Evolutionary conservation across 2,113 vertebrate species (phyloP).

Genomic region (Thamnaconus septentrionalis): DNA sequence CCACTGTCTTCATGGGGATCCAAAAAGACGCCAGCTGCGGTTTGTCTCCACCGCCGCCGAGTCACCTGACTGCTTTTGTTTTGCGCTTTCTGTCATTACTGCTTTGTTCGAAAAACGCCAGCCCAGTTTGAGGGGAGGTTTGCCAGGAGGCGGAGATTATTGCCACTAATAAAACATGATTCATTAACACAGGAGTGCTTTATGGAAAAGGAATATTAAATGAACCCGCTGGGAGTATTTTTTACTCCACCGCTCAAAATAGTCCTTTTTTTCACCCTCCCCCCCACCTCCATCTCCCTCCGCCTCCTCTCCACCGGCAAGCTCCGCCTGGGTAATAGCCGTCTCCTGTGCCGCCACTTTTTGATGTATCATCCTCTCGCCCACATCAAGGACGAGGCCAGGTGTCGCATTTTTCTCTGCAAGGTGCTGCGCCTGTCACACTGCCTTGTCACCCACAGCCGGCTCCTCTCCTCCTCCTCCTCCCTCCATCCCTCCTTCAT

Average conservation of each 20-base stretch:
- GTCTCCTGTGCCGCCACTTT: conserved; percentile 62
- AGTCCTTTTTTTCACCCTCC: conserved; percentile 20
- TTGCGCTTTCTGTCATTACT: not conserved
- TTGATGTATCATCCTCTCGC: conserved; percentile 69
- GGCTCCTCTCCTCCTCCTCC: conserved; percentile 37
- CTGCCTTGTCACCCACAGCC: conserved; percentile 52
- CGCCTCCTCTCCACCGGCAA: conserved; percentile 25
- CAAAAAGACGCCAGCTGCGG: no score
- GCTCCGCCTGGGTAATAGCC: conserved; percentile 59
- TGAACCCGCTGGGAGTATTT: conserved; percentile 42
- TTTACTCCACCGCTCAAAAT: conserved; percentile 57
- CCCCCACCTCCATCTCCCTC: no score
- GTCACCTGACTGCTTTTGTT: conserved; percentile 13
- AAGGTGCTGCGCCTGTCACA: conserved; percentile 63
- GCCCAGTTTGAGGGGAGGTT: conserved; percentile 6
- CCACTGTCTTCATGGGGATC: no score
- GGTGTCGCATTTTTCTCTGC: conserved; percentile 66
- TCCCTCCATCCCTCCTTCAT: conserved; percentile 36
- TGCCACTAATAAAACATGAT: conserved; percentile 29
- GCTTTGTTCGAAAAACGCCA: not conserved
- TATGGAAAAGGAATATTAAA: conserved; percentile 42
- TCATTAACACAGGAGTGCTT: conserved; percentile 25
- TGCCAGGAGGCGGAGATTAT: conserved; percentile 30
- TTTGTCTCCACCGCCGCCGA: not conserved
- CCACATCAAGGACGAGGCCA: conserved; percentile 74